Base-by-base conservation (phyloP, 2,888 invertebrate genomes). In the Aleiodes alternator region DNA sequence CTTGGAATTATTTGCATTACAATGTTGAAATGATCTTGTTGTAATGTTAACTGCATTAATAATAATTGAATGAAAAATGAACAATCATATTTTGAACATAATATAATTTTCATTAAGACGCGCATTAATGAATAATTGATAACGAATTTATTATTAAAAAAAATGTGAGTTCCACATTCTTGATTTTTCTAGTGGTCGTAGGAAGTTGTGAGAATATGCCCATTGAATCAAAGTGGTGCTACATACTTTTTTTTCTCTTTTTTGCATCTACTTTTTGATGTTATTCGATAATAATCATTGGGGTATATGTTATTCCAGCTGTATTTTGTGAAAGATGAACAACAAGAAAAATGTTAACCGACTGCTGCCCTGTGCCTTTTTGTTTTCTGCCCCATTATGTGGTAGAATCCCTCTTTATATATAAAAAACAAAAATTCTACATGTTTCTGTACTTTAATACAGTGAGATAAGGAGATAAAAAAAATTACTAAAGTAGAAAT, bases 341-440 rank as follows among this genome's bases (percentile, higher is more conserved):
- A 79, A 69, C 9, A 76, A 78, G 6, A 76, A 74, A 77, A 84
- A 64, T 64, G 64, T 64, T 64, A 64, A 64, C 64, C 64, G 64
- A 64, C 64, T 64, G 64, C 81, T 85, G 81, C 80, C 83, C 81
- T 81, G 87, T 87, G 87, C 86, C 87, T 87, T 87, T 80, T 84
- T 83, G 64, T 64, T 43, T 82, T 80, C 78, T 73, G 68, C 82
- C 80, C 73, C 76, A 78, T 80, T 71, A 71, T 56, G 77, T 55
- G 43, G 56, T 50, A n/a, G 79, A 76, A 69, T 71, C 48, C 16
- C 48, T 48, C 64, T 61, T 43, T 64, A 43, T 64, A 48, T 64
- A 64, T 14, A 29, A 12, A 48, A 59, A 59, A 59, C 1, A 55
- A n/a, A 57, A 61, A 38, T n/a, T 64, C 16, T 61, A 64, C 43